These are phyloP conservation scores for Thalassarche chlororhynchos DNA, from an alignment of 2,113 vertebrate genomes.

Conservation along the genomic window DNA sequence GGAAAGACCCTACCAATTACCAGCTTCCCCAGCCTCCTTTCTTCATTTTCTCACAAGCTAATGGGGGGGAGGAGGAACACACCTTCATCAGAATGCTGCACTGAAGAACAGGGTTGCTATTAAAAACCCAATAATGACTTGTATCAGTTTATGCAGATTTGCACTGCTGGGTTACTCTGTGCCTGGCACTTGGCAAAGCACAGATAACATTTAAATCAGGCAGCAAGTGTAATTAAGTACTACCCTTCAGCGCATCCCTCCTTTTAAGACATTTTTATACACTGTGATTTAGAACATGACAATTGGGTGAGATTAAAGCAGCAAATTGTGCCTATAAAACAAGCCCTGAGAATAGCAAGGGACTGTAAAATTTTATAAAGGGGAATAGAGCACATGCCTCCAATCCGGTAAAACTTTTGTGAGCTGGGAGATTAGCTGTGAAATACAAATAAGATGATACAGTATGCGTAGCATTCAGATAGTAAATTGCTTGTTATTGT, in stretches of 20 bases:
- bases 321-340: conserved; percentile 82
- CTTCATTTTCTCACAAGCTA: conserved; percentile 17
- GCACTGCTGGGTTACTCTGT: conserved; percentile 47
- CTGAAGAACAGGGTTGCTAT: conserved; percentile 16
- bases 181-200: conserved; percentile 63
- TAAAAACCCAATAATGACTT: conserved; percentile 68
- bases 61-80: neutral
- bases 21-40: neutral
- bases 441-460: conserved; percentile 76
- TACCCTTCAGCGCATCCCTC: conserved; percentile 74
- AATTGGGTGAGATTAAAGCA: conserved; percentile 81
- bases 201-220: conserved; percentile 77
- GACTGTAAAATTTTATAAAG: conserved; percentile 80
- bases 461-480: conserved; percentile 42
- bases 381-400: conserved; percentile 74
- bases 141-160: conserved; percentile 75
- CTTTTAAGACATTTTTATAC: conserved; percentile 78
- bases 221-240: conserved; percentile 82
- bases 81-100: conserved; percentile 34
- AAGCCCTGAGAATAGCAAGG: conserved; percentile 76
- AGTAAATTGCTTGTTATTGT: conserved; percentile 68
- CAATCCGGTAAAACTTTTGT: conserved; percentile 79
- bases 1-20: neutral
- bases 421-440: conserved; percentile 76
- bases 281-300: conserved; percentile 80